Base-by-base conservation (phyloP, 2,888 invertebrate species). In the Coenonympha arcania region DNA sequence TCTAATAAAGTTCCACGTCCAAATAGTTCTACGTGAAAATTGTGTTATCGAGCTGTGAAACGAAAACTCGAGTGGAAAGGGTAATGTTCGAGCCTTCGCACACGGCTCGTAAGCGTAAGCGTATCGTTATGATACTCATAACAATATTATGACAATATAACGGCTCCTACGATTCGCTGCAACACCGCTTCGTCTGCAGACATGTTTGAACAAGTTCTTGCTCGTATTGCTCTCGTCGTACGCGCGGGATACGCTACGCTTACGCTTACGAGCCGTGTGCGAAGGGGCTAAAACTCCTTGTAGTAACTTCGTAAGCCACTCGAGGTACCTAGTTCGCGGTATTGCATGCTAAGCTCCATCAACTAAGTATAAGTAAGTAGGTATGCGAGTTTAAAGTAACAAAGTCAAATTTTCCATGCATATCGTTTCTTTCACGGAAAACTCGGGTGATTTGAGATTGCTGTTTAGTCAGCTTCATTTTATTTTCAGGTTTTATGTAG, bases 371-470 rank as follows among this genome's bases (percentile, higher is more conserved):
- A n/a, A n/a, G n/a, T n/a, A n/a, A n/a, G n/a, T n/a, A n/a, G n/a
- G n/a, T n/a, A 50, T 50, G 44, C 50, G 33, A 50, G 24, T 50
- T 50, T 50, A 50, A 66, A 51, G 52, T 60, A 65, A 63, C 73
- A 74, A 78, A 79, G 77, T 71, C 24, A 40, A 22, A 39, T 5
- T 26, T 24, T 39, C 15, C 13, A 24, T 9, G 9, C 15, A 40
- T 36, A 24, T 15, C 15, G 39, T 15, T n/a, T n/a, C 16, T 40
- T 40, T 16, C 16, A 15, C 6, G 16, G 37, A 16, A 33, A 9
- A 8, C 8, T 8, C 8, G 13, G 16, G 16, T 1, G 31, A 33
- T 33, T 33, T 33, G 5, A 33, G 6, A 16, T 16, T 28, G 4
- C 11, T 28, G 8, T 6, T 31, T 15, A 0, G 3, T 8, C 15